Evolutionary conservation across 2,797 vertebrate species (phyloP), one percentile per base, ranked within the genome.

Genomic region (Melanitta fusca): DNA sequence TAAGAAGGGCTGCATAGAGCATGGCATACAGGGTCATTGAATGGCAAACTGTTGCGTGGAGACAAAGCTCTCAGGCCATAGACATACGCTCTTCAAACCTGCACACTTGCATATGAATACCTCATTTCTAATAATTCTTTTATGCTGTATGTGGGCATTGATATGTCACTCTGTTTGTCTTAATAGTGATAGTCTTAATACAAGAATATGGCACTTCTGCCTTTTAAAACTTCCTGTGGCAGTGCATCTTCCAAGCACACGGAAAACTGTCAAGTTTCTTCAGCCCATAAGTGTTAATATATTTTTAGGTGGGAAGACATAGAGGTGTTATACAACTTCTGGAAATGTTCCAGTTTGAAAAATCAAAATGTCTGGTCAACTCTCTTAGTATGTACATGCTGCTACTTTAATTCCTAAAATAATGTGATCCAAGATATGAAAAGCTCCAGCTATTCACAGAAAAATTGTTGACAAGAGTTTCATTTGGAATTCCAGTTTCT

Each of bases 261-360:
- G 45, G 27, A 92, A 92, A 94, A 88, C 38, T 88, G 89, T 43
- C 80, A 92, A 86, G 88, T 34, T 43, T 93, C 65, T 89, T 83
- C 65, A 82, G 81, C 62, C 34, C 17, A 0, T 73, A 92, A 87
- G 14, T 77, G 49, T 85, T 86, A 89, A 89, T 89, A 91, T 84
- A 91, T 69, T 88, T 95, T 61, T 66, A 25, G 61, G 82, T 91
- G 45, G 72, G 62, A 95, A 82, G 77, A 89, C 61, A 83, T 72
- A 81, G 94, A 73, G 56, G n/a, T 30, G n/a, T 89, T 95, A 96
- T 53, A 83, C 75, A 97, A 92, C 61, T 57, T 75, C 73, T 96
- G 87, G 62, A 88, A 93, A 88, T 43, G 7, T 81, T 83, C 80
- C 92, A 92, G 12, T 79, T 73, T 62, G 24, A 93, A 91, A 89